Evolutionary conservation across 2,888 invertebrate species (phyloP).

Genomic region (Escarpia spicata): DNA sequence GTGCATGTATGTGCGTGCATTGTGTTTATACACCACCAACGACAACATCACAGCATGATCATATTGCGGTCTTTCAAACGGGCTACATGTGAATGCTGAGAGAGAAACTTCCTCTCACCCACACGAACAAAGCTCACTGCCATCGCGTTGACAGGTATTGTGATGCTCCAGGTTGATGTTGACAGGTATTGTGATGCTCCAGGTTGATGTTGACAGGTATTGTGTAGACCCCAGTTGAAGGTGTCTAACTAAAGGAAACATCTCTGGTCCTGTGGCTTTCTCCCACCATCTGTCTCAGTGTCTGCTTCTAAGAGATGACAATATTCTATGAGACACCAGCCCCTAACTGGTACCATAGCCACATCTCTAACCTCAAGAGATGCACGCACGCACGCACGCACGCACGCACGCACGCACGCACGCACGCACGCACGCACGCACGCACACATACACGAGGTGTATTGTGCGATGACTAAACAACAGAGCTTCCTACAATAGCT

Average conservation of each 20-base stretch:
- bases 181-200: no score
- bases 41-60: neutral
- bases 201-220: constrained; percentile 7
- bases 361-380: neutral
- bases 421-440: no score
- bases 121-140: neutral
- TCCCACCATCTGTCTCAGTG: neutral
- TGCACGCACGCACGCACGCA: neutral
- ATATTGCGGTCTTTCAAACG: neutral
- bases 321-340: neutral
- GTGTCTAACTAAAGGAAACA: neutral
- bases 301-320: neutral
- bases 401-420: no score
- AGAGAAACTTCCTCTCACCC: neutral
- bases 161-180: neutral
- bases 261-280: neutral
- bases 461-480: neutral
- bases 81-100: neutral
- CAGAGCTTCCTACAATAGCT: neutral
- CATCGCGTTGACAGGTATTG: neutral
- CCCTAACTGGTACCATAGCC: neutral
- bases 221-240: neutral
- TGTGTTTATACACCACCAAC: neutral
- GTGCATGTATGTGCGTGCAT: neutral
- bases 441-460: neutral